Conservation (phyloP, 2,888 invertebrate genomes). For the Drosophila meridiana region DNA sequence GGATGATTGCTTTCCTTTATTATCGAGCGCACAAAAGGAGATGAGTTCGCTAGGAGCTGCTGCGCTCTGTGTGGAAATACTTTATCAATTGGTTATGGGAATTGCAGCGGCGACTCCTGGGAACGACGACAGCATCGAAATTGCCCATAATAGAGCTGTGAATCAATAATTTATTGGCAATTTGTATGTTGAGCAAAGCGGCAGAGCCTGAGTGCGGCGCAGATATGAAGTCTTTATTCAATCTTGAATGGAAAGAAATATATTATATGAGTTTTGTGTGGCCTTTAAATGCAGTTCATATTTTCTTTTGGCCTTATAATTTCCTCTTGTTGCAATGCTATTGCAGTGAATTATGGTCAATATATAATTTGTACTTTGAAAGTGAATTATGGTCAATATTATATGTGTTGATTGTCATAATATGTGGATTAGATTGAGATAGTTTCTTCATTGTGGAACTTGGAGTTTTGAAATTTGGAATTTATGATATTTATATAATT, state of each 20-base stretch:
- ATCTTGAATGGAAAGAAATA: neutral
- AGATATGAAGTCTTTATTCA: too few species aligned
- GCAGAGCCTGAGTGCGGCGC: neutral
- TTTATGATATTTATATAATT: neutral
- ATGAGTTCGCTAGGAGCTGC: conserved; percentile 29
- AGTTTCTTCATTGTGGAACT: neutral
- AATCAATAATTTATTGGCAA: conserved; percentile 10
- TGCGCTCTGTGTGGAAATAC: conserved; percentile 14
- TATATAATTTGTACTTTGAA: neutral
- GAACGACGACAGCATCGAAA: conserved; percentile 2
- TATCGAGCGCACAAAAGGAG: conserved; percentile 44
- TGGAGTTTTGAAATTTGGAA: neutral
- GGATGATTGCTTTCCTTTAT: conserved; percentile 38
- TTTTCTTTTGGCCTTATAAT: neutral
- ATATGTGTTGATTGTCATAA: neutral
- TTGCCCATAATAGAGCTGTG: neutral
- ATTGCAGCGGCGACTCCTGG: conserved; percentile 5
- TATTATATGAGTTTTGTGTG: neutral
- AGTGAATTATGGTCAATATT: neutral
- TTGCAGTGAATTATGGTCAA: neutral
- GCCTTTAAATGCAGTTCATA: neutral
- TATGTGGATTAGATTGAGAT: neutral
- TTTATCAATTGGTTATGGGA: conserved; percentile 36
- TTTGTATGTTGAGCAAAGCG: neutral
- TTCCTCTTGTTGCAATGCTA: neutral